phyloP scores from a whole-genome alignment of 2,888 invertebrate genomes.

The Phanerotoma sp. region DNA sequence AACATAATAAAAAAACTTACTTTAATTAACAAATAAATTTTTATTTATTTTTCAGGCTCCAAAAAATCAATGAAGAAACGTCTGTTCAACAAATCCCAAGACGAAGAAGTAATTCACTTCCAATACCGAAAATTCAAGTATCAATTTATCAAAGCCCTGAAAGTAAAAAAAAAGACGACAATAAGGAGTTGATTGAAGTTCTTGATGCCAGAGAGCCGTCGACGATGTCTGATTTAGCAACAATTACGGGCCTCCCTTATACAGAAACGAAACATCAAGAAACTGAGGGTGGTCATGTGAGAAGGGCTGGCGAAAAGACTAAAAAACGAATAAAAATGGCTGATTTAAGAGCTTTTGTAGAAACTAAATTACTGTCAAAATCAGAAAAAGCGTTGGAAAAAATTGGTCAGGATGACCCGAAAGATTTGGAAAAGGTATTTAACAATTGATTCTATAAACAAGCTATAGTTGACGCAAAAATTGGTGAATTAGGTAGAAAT shows the following conservation, averaged over 20 bases:
- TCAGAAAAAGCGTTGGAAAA: constrained; percentile 90
- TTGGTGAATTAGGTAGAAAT: no score
- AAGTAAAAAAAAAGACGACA: constrained; percentile 65
- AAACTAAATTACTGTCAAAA: constrained; percentile 86
- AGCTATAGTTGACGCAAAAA: no score
- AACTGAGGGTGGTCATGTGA: constrained; percentile 56
- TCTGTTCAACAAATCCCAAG: constrained; percentile 77
- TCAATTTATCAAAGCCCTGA: constrained; percentile 81
- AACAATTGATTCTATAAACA: no score
- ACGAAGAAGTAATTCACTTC: constrained; percentile 88
- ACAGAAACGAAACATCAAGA: constrained; percentile 52
- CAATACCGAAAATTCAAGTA: constrained; percentile 90
- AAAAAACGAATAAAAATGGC: constrained; percentile 90
- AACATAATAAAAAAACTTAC: no score
- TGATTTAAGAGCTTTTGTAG: constrained; percentile 87
- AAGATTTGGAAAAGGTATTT: constrained; percentile 61
- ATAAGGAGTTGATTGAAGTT: constrained; percentile 77
- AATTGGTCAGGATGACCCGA: constrained; percentile 78
- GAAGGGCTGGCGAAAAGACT: constrained; percentile 79
- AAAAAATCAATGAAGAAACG: constrained; percentile 85
- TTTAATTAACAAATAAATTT: neutral
- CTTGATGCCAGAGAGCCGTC: constrained; percentile 73
- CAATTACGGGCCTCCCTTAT: constrained; percentile 58
- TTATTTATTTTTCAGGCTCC: constrained; percentile 62
- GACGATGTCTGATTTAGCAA: constrained; percentile 55